Conservation (phyloP, 2,888 invertebrate genomes). For the Lasioglossum figueresi region DNA sequence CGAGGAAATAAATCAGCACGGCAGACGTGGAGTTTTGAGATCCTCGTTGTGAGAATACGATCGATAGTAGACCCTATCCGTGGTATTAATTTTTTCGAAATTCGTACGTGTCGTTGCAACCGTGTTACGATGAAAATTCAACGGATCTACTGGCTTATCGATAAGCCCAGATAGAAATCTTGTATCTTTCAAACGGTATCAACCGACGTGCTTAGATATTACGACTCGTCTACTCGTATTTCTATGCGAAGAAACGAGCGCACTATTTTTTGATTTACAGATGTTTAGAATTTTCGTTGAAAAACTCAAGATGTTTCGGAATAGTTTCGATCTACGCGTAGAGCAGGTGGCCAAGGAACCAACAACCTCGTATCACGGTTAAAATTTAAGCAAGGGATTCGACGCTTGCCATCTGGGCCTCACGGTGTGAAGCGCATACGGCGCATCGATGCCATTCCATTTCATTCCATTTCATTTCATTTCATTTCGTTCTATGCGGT, state of each 20-base stretch:
- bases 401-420: slow-evolving; percentile 83
- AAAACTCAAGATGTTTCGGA: slow-evolving; percentile 55
- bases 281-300: not conserved
- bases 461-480: slow-evolving; percentile 50
- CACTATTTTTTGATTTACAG: not conserved
- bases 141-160: not conserved
- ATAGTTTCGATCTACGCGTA: slow-evolving; percentile 63
- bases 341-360: slow-evolving; percentile 79
- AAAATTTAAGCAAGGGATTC: slow-evolving; percentile 80
- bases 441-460: slow-evolving; percentile 64
- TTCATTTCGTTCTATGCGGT: not conserved
- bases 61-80: not conserved
- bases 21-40: not conserved
- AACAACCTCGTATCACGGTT: slow-evolving; percentile 73
- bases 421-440: slow-evolving; percentile 70
- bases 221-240: not conserved
- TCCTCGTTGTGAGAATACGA: not conserved
- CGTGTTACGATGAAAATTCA: not conserved
- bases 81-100: slow-evolving; percentile 4
- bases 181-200: not conserved
- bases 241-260: not conserved
- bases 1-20: slow-evolving; percentile 19
- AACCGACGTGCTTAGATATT: not conserved
- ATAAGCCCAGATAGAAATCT: not conserved
- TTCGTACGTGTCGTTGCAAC: not conserved